These are phyloP conservation scores for Gymnocheta viridis DNA, from an alignment of 2,888 invertebrate species.

Conservation along the genomic window DNA sequence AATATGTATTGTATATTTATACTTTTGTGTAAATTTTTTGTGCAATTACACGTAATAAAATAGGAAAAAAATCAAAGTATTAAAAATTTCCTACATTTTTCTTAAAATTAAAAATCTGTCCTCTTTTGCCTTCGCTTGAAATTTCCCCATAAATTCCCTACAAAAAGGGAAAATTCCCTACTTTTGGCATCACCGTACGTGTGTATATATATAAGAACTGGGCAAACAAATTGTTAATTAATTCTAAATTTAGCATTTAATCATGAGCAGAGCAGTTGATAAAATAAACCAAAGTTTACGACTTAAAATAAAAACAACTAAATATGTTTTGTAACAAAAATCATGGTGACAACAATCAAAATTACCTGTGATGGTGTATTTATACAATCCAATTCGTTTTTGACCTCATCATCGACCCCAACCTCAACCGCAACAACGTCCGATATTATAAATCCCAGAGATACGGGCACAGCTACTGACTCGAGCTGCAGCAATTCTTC, in stretches of 20 bases:
- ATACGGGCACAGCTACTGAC: conserved; percentile 38
- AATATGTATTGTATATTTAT: too few relatives aligned
- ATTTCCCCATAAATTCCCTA: too few relatives aligned
- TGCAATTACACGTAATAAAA: too few relatives aligned
- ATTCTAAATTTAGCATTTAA: background rate
- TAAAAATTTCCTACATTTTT: too few relatives aligned
- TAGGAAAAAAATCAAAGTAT: too few relatives aligned
- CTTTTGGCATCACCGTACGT: too few relatives aligned
- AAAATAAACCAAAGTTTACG: background rate
- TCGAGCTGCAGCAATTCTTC: conserved; percentile 36
- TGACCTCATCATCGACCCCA: conserved; percentile 74
- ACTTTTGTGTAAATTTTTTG: too few relatives aligned
- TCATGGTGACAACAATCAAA: conserved; percentile 82
- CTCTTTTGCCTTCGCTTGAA: too few relatives aligned
- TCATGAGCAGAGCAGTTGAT: conserved; percentile 13
- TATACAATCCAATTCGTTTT: conserved; percentile 81
- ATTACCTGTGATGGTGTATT: conserved; percentile 82
- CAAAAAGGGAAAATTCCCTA: too few relatives aligned
- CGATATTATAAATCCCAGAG: conserved; percentile 12
- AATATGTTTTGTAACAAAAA: conserved; percentile 71
- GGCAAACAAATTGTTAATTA: conserved; percentile 25
- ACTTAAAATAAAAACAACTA: conserved; percentile 40
- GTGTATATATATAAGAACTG: background rate
- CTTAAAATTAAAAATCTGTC: too few relatives aligned
- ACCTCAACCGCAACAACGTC: conserved; percentile 51